Evolutionary conservation across 1,140 invertebrate species (phyloP).

Genomic region (Bemisia tabaci): DNA sequence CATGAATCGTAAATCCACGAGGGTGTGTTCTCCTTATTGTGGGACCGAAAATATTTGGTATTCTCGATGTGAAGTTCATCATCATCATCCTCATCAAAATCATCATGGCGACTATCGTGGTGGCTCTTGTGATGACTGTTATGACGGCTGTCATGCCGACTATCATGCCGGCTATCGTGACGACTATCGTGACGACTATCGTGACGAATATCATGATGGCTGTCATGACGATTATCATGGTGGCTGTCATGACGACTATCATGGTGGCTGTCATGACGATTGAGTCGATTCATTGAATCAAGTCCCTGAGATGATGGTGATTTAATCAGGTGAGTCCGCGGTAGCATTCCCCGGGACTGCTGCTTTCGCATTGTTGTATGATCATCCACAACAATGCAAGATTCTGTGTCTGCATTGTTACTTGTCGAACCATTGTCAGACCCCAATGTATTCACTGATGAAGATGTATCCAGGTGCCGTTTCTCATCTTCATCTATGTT

Average conservation of each 20-base stretch:
- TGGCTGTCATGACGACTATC: conserved; percentile 21
- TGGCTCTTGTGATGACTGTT: neutral
- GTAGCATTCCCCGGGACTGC: conserved; percentile 15
- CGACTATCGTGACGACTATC: conserved; percentile 20
- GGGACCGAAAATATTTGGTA: neutral
- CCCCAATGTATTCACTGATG: neutral
- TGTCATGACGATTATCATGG: conserved; percentile 13
- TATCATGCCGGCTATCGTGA: neutral
- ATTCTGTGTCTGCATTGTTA: conserved; percentile 30
- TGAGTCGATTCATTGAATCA: conserved; percentile 28
- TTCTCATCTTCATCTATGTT: conserved; percentile 17
- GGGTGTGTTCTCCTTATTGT: neutral
- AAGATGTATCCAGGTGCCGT: conserved; percentile 12
- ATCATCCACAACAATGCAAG: conserved; percentile 58
- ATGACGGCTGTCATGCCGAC: no score
- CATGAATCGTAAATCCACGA: neutral
- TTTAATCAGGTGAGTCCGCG: conserved; percentile 21
- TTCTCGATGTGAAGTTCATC: neutral
- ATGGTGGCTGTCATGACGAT: conserved; percentile 12
- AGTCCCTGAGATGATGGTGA: conserved; percentile 30
- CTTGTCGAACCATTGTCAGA: neutral
- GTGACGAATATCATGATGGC: neutral
- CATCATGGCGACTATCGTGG: neutral
- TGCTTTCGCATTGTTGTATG: conserved; percentile 34
- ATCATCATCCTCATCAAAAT: neutral